Base-by-base conservation (phyloP, 64 coral and sea anemone species). In the Montipora efflorescens region DNA sequence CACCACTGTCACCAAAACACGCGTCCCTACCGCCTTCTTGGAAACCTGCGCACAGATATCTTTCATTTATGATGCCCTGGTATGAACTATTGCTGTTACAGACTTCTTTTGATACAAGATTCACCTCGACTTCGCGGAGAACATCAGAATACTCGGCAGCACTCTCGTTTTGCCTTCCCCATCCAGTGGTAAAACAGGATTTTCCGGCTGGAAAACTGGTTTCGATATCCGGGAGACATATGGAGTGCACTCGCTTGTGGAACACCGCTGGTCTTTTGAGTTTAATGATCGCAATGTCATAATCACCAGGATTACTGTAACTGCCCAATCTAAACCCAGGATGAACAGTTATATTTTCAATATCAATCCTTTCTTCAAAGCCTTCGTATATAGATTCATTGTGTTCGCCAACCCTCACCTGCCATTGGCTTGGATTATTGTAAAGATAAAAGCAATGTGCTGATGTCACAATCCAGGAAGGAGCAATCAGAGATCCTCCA, bases 271-370 rank as follows among this genome's bases (percentile, higher is more conserved):
- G 91, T 79, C 91, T 68, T 70, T 89, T 93, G 19, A 98, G 91
- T 91, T 98, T 95, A 48, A 98, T 92, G 45, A 98, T 72, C 28
- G 94, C 97, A 71, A 95, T 88, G n/a, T 98, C 96, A 58, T 93
- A 95, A 76, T 98, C 93, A 7, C 96, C 96, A 50, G 93, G 76
- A 12, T 81, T 57, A 43, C 21, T 21, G n/a, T 13, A 48, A 21
- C 47, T 44, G 36, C 50, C 74, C 1, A 89, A 45, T 74, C 61
- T 46, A 44, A 53, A 95, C 8, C 75, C 74, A n/a, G 81, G 90
- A 73, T 92, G 90, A 47, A 95, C 87, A 0, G 80, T 78, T 23
- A 95, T 88, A 8, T 62, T 92, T 51, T 98, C 93, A 45, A 87
- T 87, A 0, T 58, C 18, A 19, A 98, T 92, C 19, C 85, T 98